These are phyloP conservation scores for Tipula vernalis DNA, from an alignment of 2,888 invertebrate species.

Conservation along the genomic window DNA sequence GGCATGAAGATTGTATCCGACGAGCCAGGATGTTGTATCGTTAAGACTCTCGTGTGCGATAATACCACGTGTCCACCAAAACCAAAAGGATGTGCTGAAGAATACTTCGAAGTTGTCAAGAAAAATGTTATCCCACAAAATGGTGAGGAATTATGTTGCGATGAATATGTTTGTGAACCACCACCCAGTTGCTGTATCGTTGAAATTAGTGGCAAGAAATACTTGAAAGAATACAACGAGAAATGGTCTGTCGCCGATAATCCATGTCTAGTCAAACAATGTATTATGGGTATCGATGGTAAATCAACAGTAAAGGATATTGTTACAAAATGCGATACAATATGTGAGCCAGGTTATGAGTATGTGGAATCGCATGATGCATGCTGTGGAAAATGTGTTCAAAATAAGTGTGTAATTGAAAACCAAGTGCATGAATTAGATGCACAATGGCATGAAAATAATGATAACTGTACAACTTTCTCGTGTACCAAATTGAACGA, in stretches of 20 bases:
- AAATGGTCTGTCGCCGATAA: conserved; percentile 36
- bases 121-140: background rate
- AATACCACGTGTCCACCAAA: conserved; percentile 47
- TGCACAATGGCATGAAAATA: conserved; percentile 42
- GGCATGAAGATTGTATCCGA: conserved; percentile 48
- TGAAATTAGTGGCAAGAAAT: conserved; percentile 26
- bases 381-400: conserved; percentile 55
- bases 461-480: conserved; percentile 52
- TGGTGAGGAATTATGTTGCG: conserved; percentile 45
- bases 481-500: conserved; percentile 38
- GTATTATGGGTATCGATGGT: conserved; percentile 28
- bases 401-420: conserved; percentile 42
- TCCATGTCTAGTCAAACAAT: conserved; percentile 32
- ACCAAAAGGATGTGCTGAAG: conserved; percentile 34
- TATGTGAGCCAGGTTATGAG: conserved; percentile 41
- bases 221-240: conserved; percentile 32
- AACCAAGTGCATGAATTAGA: conserved; percentile 39
- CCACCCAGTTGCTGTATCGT: conserved; percentile 31
- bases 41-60: conserved; percentile 45
- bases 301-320: conserved; percentile 23
- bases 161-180: conserved; percentile 35
- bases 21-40: conserved; percentile 60
- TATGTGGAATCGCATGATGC: conserved; percentile 35
- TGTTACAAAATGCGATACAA: conserved; percentile 24
- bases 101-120: conserved; percentile 40